A percentile compares a stretch with the other conserved stretches of the same genome.
Conservation (phyloP, 2,888 invertebrate genomes). For the Cancer borealis region DNA sequence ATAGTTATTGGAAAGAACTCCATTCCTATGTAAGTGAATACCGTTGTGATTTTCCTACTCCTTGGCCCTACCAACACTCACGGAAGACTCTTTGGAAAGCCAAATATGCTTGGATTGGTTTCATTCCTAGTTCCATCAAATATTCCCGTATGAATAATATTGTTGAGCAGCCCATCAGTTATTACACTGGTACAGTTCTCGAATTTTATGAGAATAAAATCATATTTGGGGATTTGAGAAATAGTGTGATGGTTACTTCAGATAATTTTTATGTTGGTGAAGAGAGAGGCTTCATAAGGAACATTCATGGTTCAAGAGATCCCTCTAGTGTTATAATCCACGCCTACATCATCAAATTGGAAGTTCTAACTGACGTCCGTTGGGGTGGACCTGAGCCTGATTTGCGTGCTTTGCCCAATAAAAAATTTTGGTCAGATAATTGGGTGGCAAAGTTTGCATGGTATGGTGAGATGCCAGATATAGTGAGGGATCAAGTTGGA, state of each 20-base stretch:
- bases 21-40: constrained; percentile 54
- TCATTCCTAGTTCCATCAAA: constrained; percentile 44
- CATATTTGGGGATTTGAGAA: constrained; percentile 64
- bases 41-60: background rate
- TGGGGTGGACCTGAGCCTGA: constrained; percentile 58
- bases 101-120: constrained; percentile 61
- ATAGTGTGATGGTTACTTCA: constrained; percentile 54
- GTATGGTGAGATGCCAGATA: constrained; percentile 57
- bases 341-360: constrained; percentile 53
- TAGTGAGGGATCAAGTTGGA: constrained; percentile 49
- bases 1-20: constrained; percentile 56
- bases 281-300: background rate
- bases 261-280: constrained; percentile 53
- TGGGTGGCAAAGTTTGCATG: constrained; percentile 71
- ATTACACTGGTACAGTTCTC: constrained; percentile 57
- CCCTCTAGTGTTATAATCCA: constrained; percentile 17
- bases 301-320: background rate
- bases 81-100: constrained; percentile 61
- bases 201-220: constrained; percentile 50
- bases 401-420: constrained; percentile 51
- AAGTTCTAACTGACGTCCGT: constrained; percentile 38
- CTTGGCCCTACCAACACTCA: constrained; percentile 44
- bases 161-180: constrained; percentile 57
- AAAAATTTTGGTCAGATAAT: constrained; percentile 28
- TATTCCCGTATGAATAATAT: constrained; percentile 6